phyloP scores from a whole-genome alignment of 2,888 invertebrate genomes.

The Blastobasis adustella region DNA sequence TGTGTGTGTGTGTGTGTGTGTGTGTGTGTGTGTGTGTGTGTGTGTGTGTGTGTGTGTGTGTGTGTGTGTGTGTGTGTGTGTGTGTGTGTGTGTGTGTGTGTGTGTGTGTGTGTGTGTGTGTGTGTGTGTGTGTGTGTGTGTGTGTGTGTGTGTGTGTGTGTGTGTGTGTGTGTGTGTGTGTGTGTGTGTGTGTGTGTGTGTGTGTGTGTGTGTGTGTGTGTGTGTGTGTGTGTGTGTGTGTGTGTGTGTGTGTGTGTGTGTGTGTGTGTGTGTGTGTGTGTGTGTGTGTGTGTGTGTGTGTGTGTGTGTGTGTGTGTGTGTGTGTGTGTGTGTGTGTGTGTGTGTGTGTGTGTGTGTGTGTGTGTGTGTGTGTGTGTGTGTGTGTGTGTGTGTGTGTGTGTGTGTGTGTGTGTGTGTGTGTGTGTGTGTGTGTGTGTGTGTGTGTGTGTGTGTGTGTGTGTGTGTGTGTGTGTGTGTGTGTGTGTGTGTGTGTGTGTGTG shows the following conservation, averaged over 20 bases:
- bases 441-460: not conserved
- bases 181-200: not conserved
- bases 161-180: not conserved
- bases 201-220: not conserved
- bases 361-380: not conserved
- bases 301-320: not conserved
- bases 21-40: not conserved
- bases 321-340: not conserved
- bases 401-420: not conserved
- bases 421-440: not conserved
- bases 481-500: not conserved
- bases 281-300: not conserved
- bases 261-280: not conserved
- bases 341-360: not conserved
- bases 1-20: not conserved
- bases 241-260: not conserved
- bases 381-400: not conserved
- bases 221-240: not conserved
- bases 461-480: not conserved
- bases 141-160: not conserved
- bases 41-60: not conserved
- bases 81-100: not conserved
- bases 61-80: not conserved
- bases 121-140: not conserved
- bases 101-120: not conserved